A percentile compares a stretch with the other conserved stretches of the same genome.
phyloP scores from a whole-genome alignment of 2,888 invertebrate genomes.

The Dorcus hopei region DNA sequence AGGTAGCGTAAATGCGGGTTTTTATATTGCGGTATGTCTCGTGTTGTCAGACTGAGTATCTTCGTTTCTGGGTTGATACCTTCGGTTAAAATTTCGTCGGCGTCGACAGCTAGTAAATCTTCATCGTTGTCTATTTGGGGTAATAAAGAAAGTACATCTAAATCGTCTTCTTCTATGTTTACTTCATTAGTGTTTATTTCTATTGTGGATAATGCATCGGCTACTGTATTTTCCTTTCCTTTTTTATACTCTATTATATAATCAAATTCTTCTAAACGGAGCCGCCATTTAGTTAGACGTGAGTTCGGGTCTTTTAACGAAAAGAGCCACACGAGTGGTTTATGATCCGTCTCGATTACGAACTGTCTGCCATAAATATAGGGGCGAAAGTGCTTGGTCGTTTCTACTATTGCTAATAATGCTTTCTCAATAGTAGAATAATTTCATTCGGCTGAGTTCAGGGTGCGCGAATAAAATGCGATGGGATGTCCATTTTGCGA shows the following conservation, averaged over 20 bases:
- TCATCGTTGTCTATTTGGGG: no score
- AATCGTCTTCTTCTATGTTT: no score
- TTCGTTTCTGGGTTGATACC: no score
- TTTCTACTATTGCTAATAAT: background rate
- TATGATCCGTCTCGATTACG: conserved; percentile 16
- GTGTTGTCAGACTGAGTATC: no score
- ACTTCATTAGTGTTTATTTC: conserved; percentile 8
- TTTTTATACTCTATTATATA: conserved; percentile 15
- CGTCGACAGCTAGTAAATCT: no score
- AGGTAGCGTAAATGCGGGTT: no score
- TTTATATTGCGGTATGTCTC: no score
- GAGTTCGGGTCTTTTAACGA: conserved; percentile 10
- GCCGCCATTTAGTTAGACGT: conserved; percentile 3
- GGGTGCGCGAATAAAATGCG: background rate
- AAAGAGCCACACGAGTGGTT: conserved; percentile 13
- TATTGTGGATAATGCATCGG: conserved; percentile 14
- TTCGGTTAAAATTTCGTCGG: no score
- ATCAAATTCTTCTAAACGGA: conserved; percentile 14
- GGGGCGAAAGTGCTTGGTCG: conserved; percentile 8
- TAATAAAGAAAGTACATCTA: no score
- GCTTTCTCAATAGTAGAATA: background rate
- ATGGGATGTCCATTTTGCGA: conserved; percentile 24
- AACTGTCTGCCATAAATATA: conserved; percentile 11
- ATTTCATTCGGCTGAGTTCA: conserved; percentile 8
- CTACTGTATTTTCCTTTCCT: conserved; percentile 15